phyloP scores from a whole-genome alignment of 2,888 invertebrate species.

The Blastobasis adustella region DNA sequence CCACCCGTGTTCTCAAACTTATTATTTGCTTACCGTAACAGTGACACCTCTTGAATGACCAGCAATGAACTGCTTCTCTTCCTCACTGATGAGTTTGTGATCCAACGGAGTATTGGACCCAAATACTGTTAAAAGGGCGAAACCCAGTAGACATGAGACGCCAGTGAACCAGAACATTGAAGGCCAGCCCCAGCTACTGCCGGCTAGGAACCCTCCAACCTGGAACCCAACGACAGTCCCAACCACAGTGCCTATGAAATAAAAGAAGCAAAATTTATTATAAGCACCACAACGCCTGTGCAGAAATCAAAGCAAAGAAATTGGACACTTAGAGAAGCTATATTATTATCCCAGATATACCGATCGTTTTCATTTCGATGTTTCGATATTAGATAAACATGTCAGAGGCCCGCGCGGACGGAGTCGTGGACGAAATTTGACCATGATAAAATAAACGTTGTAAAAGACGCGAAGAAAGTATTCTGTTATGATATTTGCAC shows the following conservation, averaged over 20 bases:
- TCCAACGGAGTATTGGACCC: slow-evolving; percentile 62
- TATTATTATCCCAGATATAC: background rate
- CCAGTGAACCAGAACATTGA: slow-evolving; percentile 78
- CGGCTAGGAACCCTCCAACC: slow-evolving; percentile 76
- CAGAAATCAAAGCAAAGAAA: too few species aligned
- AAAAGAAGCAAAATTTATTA: too few species aligned
- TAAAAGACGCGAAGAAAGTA: too few species aligned
- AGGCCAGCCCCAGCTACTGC: slow-evolving; percentile 76
- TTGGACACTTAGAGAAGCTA: slow-evolving; percentile 15
- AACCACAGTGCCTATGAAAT: slow-evolving; percentile 70
- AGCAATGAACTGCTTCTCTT: slow-evolving; percentile 63
- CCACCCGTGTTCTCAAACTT: too few species aligned
- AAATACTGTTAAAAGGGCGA: slow-evolving; percentile 49
- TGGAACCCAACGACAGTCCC: slow-evolving; percentile 80
- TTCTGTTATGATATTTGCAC: too few species aligned
- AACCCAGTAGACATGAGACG: slow-evolving; percentile 60
- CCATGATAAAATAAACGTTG: too few species aligned
- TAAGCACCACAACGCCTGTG: too few species aligned
- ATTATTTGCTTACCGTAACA: too few species aligned
- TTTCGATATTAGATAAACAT: too few species aligned
- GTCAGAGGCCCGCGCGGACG: too few species aligned
- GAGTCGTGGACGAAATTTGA: too few species aligned
- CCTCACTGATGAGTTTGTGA: slow-evolving; percentile 54
- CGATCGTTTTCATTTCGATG: background rate
- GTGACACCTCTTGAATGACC: slow-evolving; percentile 12